Conservation (phyloP, 2,888 invertebrate species). For the Monochamus alternatus region DNA sequence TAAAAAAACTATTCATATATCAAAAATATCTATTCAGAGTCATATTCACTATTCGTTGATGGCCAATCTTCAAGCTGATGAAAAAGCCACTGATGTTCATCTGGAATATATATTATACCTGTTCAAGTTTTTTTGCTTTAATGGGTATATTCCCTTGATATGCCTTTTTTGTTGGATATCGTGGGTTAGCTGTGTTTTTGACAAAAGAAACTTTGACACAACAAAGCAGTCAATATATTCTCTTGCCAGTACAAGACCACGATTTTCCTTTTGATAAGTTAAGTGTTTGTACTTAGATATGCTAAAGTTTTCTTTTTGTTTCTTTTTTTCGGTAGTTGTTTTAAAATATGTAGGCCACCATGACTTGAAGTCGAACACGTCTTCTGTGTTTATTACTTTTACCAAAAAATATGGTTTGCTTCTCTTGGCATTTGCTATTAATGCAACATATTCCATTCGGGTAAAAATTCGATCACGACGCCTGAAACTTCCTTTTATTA, state of each 20-base stretch:
- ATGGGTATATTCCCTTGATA: conserved; percentile 17
- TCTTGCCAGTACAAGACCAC: conserved; percentile 14
- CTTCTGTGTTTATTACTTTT: conserved; percentile 16
- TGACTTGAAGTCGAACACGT: conserved; percentile 2
- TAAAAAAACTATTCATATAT: not conserved
- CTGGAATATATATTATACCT: no score
- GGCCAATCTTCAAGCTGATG: not conserved
- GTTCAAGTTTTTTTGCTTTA: conserved; percentile 22
- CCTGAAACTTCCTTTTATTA: conserved; percentile 49
- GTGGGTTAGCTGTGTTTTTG: conserved; percentile 14
- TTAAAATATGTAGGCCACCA: conserved; percentile 5
- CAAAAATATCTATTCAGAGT: conserved; percentile 11
- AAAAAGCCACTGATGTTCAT: no score
- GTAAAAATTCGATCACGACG: conserved; percentile 32
- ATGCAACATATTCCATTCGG: conserved; percentile 31
- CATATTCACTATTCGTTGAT: conserved; percentile 17
- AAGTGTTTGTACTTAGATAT: conserved; percentile 11
- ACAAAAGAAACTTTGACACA: conserved; percentile 6
- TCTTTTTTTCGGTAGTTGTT: conserved; percentile 2
- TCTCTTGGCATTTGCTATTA: conserved; percentile 13
- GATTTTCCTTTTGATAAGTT: conserved; percentile 15
- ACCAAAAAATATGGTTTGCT: conserved; percentile 15
- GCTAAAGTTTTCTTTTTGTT: conserved; percentile 16
- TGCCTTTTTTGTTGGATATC: conserved; percentile 27
- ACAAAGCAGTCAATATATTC: conserved; percentile 12